Evolutionary conservation across 2,113 vertebrate genomes (phyloP).

Genomic region (Callopanchax toddi): DNA sequence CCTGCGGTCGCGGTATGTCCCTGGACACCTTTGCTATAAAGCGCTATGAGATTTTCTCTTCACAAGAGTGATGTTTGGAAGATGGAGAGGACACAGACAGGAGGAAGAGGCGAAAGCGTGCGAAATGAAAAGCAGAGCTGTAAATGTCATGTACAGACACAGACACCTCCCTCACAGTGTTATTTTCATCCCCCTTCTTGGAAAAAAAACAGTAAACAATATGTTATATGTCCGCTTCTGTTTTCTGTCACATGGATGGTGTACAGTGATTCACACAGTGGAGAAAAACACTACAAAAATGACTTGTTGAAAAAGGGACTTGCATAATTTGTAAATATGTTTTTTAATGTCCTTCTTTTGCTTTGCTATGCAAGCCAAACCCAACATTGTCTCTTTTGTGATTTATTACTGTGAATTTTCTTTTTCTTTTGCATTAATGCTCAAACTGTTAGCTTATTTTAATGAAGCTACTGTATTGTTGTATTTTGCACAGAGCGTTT

Average conservation of each 20-base stretch:
- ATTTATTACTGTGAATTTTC: conserved; percentile 76
- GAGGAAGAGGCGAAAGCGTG: conserved; percentile 38
- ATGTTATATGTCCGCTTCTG: conserved; percentile 67
- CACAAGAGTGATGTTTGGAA: conserved; percentile 47
- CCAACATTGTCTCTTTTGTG: conserved; percentile 72
- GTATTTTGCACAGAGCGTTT: conserved; percentile 83
- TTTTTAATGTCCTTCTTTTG: conserved; percentile 72
- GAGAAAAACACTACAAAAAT: conserved; percentile 58
- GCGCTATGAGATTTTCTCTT: conserved; percentile 66
- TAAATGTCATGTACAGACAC: conserved; percentile 81
- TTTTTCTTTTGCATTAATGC: conserved; percentile 69
- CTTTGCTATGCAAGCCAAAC: conserved; percentile 83
- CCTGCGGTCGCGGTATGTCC: conserved; percentile 51
- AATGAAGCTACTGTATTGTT: conserved; percentile 74
- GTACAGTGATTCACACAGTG: conserved; percentile 67
- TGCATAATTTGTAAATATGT: conserved; percentile 81
- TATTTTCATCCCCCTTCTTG: conserved; percentile 59
- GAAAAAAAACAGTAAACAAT: conserved; percentile 55
- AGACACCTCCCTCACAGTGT: conserved; percentile 74
- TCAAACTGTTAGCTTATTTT: conserved; percentile 73
- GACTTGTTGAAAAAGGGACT: conserved; percentile 69
- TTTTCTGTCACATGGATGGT: conserved; percentile 73
- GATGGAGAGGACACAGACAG: conserved; percentile 36
- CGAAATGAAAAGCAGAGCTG: conserved; percentile 68
- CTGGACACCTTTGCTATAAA: conserved; percentile 63